A percentile compares a stretch with the other conserved stretches of the same genome.
These are phyloP conservation scores for Phoeniculus purpureus DNA, from an alignment of 2,797 vertebrate genomes.

Conservation along the genomic window DNA sequence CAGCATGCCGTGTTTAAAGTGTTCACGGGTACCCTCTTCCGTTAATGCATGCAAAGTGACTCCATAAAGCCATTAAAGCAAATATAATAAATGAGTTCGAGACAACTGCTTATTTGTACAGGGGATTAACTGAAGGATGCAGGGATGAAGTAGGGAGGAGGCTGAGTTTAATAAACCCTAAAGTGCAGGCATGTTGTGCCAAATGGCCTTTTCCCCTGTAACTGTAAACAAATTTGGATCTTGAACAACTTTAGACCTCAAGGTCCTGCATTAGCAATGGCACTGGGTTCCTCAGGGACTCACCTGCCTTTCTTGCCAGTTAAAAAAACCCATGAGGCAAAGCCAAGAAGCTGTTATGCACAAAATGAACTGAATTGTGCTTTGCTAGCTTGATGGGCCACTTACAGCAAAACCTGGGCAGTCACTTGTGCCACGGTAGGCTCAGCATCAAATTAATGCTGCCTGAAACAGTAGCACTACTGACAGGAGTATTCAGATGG, in stretches of 20 bases:
- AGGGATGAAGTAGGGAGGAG: not conserved
- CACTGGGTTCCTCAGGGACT: rapidly evolving
- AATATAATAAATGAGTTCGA: slow-evolving; percentile 35
- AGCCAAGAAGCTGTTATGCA: not conserved
- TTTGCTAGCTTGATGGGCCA: not conserved
- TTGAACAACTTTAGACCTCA: not conserved
- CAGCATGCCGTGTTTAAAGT: not conserved
- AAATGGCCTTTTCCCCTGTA: slow-evolving; percentile 19
- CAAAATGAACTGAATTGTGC: not conserved
- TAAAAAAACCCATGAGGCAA: not conserved
- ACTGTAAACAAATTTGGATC: slow-evolving; percentile 20
- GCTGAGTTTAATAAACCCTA: slow-evolving; percentile 3
- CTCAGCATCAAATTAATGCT: not conserved
- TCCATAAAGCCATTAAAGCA: slow-evolving; percentile 30
- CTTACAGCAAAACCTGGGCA: not conserved
- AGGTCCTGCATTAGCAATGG: not conserved
- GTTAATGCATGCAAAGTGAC: slow-evolving; percentile 31
- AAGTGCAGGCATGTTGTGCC: not conserved
- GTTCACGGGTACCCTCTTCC: not conserved
- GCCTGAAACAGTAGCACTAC: not conserved
- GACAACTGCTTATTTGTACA: not conserved
- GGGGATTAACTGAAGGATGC: slow-evolving; percentile 18
- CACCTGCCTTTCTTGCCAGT: not conserved
- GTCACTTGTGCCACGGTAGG: not conserved
- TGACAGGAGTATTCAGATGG: not conserved